Percentiles rank a stretch among this genome's conserved stretches.
These are phyloP conservation scores for Rhinogobius similis DNA, from an alignment of 2,113 vertebrate genomes.

Conservation along the genomic window DNA sequence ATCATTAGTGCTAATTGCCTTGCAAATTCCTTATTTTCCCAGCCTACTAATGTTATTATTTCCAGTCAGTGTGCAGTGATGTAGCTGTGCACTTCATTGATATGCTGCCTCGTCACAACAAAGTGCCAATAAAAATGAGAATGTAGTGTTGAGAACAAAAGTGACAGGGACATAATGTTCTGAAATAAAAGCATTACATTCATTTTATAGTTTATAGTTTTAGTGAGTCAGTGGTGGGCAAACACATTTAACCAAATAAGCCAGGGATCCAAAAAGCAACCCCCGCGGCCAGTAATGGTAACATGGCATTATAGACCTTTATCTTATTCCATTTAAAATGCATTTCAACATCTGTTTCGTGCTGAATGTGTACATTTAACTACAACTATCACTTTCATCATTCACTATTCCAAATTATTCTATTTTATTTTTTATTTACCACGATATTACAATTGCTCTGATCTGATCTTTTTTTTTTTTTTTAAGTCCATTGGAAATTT, in stretches of 20 bases:
- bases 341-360: neutral
- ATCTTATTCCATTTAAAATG: neutral
- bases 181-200: neutral
- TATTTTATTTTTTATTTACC: too few relatives aligned
- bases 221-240: neutral
- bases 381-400: too few relatives aligned
- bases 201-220: neutral
- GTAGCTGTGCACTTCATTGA: slow-evolving; percentile 41
- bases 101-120: slow-evolving; percentile 1
- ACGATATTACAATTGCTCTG: too few relatives aligned
- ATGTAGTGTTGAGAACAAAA: slow-evolving; percentile 4
- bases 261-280: neutral
- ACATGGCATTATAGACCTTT: neutral
- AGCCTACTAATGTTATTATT: slow-evolving; percentile 62
- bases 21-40: slow-evolving; percentile 74
- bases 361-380: too few relatives aligned
- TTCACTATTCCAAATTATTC: too few relatives aligned
- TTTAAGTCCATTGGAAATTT: too few relatives aligned
- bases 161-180: slow-evolving; percentile 3
- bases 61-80: slow-evolving; percentile 35
- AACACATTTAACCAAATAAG: neutral
- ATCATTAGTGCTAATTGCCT: slow-evolving; percentile 72
- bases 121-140: slow-evolving; percentile 4
- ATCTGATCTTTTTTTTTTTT: too few relatives aligned
- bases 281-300: neutral